A percentile compares a stretch with the other conserved stretches of the same genome.
Conservation (phyloP, 1,140 invertebrate genomes). For the Eubasilissa regina region DNA sequence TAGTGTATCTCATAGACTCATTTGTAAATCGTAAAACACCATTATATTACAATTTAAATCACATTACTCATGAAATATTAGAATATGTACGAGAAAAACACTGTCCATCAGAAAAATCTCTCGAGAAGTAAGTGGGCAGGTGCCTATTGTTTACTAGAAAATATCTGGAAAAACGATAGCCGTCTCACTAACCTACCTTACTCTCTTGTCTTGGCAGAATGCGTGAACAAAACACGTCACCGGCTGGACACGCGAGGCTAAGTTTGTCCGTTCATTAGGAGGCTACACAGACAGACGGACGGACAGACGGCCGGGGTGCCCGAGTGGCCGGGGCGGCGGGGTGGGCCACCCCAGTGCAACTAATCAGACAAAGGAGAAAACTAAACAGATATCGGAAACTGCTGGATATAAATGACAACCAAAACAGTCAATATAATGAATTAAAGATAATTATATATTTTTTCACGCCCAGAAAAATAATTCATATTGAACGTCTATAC, state of each 20-base stretch:
- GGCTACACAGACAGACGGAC: constrained; percentile 15
- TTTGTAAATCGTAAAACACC: too few species aligned
- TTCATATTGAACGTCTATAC: too few species aligned
- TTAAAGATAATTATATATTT: too few species aligned
- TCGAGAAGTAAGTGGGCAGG: neutral
- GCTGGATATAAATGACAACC: constrained; percentile 16
- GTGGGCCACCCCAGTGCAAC: constrained; percentile 47
- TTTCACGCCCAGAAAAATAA: too few species aligned
- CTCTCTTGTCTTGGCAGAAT: constrained; percentile 42
- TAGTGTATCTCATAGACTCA: too few species aligned
- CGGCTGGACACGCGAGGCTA: constrained; percentile 48
- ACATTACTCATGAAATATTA: too few species aligned
- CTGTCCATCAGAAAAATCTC: neutral
- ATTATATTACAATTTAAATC: too few species aligned
- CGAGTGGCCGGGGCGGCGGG: neutral
- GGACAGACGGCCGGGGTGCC: constrained; percentile 13
- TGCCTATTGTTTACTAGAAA: constrained; percentile 27
- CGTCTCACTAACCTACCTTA: constrained; percentile 58
- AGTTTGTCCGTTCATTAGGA: constrained; percentile 57
- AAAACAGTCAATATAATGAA: too few species aligned
- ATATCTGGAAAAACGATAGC: constrained; percentile 24
- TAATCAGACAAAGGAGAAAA: constrained; percentile 56
- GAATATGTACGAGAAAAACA: neutral
- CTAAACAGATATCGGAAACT: constrained; percentile 39
- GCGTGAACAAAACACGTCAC: constrained; percentile 54